Conservation (phyloP, 2,797 vertebrate species). For the Picus viridis region DNA sequence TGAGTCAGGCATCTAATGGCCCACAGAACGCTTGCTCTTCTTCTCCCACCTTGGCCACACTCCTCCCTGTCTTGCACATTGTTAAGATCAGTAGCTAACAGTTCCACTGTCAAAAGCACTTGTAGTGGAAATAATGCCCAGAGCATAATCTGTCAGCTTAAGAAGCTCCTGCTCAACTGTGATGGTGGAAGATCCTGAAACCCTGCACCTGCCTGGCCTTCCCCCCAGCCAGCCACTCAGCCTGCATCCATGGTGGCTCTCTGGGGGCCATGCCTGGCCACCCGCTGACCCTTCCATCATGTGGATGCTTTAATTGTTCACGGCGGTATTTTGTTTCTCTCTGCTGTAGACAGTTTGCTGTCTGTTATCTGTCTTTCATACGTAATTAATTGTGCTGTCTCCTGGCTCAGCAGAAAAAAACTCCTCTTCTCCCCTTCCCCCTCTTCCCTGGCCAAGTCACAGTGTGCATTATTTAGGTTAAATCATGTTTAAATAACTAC, state of each 20-base stretch:
- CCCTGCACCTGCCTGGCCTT: not conserved
- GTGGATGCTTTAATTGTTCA: conserved; percentile 14
- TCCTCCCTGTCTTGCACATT: not conserved
- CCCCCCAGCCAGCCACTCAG: not conserved
- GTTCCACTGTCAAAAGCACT: not conserved
- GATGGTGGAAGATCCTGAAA: not conserved
- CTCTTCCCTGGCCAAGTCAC: conserved; percentile 12
- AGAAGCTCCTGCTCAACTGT: not conserved
- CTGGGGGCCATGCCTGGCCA: not conserved
- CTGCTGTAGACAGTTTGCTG: conserved; percentile 58
- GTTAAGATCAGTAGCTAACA: not conserved
- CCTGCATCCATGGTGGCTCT: not conserved
- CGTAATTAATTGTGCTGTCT: conserved; percentile 77
- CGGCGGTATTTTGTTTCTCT: conserved; percentile 30
- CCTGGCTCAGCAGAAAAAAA: conserved; percentile 71
- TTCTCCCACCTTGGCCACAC: not conserved
- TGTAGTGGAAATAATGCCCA: conserved; percentile 29
- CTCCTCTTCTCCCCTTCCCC: not conserved
- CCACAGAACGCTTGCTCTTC: not conserved
- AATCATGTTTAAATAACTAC: conserved; percentile 81
- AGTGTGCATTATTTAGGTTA: conserved; percentile 74
- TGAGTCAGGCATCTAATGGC: conserved; percentile 2
- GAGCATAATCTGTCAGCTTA: not conserved
- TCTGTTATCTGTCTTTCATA: conserved; percentile 72
- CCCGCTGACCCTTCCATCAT: conserved; percentile 29